phyloP scores from a whole-genome alignment of 2,113 vertebrate species.

The Amia ocellicauda region DNA sequence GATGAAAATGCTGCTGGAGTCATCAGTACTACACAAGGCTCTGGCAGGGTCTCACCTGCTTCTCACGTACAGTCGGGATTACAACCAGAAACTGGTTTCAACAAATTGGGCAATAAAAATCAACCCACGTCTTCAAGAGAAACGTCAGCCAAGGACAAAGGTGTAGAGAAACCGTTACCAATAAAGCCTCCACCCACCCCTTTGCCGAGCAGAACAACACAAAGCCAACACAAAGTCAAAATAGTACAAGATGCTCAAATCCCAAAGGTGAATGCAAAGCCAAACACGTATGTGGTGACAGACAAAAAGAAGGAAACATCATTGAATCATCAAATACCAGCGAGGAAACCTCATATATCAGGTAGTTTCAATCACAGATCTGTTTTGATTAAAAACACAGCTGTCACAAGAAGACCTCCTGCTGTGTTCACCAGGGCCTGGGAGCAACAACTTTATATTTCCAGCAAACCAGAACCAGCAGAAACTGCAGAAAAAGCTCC shows the following conservation, averaged over 20 bases:
- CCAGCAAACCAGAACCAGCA: slow-evolving; percentile 49
- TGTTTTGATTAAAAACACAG: slow-evolving; percentile 20
- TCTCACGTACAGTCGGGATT: slow-evolving; percentile 6
- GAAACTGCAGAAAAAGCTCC: slow-evolving; percentile 37
- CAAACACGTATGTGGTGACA: slow-evolving; percentile 13
- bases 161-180: slow-evolving; percentile 18
- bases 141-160: slow-evolving; percentile 17
- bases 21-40: slow-evolving; percentile 1
- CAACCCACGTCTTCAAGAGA: slow-evolving; percentile 1
- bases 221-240: slow-evolving; percentile 6
- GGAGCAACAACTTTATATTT: slow-evolving; percentile 25
- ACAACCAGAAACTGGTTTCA: slow-evolving; percentile 21
- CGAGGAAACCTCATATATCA: slow-evolving; percentile 12
- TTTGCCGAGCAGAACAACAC: slow-evolving; percentile 6
- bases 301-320: slow-evolving; percentile 13
- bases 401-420: slow-evolving; percentile 28
- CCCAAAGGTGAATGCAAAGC: neutral
- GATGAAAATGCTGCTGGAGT: slow-evolving; percentile 14
- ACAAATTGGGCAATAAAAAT: slow-evolving; percentile 22
- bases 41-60: slow-evolving; percentile 13
- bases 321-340: slow-evolving; percentile 11
- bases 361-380: slow-evolving; percentile 33
- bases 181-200: slow-evolving; percentile 18
- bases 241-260: slow-evolving; percentile 23
- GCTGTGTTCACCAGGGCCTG: slow-evolving; percentile 31